phyloP scores from a whole-genome alignment of 30 jellyfish, hydroid and myxozoan species.

The Hydractinia symbiolongicarpus region DNA sequence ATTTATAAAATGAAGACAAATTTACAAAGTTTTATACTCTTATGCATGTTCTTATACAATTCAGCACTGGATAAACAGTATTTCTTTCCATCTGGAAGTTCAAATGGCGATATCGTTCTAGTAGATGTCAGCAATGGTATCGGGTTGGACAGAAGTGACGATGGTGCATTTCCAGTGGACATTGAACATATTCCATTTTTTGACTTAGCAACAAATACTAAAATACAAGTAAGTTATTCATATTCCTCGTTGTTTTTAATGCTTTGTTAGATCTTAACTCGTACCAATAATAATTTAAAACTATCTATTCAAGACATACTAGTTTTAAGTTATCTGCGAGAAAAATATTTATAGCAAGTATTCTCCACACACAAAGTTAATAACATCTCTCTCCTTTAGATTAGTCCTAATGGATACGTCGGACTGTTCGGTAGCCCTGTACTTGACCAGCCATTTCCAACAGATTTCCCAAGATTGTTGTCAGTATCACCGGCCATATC shows the following conservation, averaged over 20 bases:
- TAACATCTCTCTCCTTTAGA: not conserved
- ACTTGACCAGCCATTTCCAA: slow-evolving; percentile 4
- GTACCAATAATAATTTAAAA: no score
- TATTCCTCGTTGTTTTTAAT: no score
- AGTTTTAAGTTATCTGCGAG: no score
- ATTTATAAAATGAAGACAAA: no score
- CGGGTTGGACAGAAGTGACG: not conserved
- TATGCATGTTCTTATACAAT: no score
- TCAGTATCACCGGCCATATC: not conserved
- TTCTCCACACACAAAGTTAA: no score
- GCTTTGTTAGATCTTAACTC: no score
- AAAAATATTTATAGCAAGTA: no score
- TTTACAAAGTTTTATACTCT: no score
- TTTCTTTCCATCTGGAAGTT: not conserved
- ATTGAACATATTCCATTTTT: slow-evolving; percentile 8
- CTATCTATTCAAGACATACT: no score
- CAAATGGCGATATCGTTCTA: not conserved
- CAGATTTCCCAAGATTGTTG: not conserved
- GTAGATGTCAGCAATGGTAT: slow-evolving; percentile 11
- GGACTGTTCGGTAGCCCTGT: not conserved
- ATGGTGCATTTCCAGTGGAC: not conserved
- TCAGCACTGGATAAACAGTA: not conserved
- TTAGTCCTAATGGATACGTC: not conserved
- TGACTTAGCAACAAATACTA: not conserved
- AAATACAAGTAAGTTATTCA: not conserved